Base-by-base conservation (phyloP, 2,888 invertebrate species). In the Rhaphigaster nebulosa region DNA sequence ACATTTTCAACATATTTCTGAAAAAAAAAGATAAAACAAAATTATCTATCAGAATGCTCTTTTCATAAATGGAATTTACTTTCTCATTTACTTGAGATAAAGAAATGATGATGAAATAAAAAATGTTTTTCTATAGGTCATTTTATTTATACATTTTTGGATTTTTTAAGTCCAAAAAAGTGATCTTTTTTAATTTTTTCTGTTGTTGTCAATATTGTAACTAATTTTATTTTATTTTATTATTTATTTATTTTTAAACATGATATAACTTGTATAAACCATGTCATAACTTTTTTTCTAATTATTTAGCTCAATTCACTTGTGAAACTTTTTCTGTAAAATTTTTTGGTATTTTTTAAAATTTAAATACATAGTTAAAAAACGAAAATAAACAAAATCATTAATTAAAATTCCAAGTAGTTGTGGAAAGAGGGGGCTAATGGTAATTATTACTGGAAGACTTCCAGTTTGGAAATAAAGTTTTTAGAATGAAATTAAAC, bases 1-100 rank as follows among this genome's bases (percentile, higher is more conserved):
- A 98, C 98, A 94, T 98, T 98, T 94, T 98, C 98, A 93, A 98
- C 97, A 94, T 98, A 98, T 97, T 98, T 98, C 98, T 98, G 95
- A 90, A 95, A 95, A 93, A 76, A 38, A 34, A 38, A 76, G 29
- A n/a, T n/a, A n/a, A n/a, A n/a, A n/a, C n/a, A n/a, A 29, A 65
- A 4, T 29, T 29, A 65, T 60, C 3, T 29, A 18, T 29, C 13
- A 2, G 18, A 56, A 6, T 56, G 10, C 26, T 56, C 6, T 26
- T 56, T 56, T 56, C 5, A 56, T 26, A 4, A 23, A 26, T 56
- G 12, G 6, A 56, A 56, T 56, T 56, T 4, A 23, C 23, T 56
- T 56, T 10, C 56, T 26, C 6, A 56, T 5, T 5, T 26, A 26
- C 56, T 26, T 56, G 23, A 8, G 52, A 10, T 10, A 45, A 45